Evolutionary conservation across 2,888 invertebrate species (phyloP), one percentile per base, ranked within the genome.

Genomic region (Ctenicera cuprea): DNA sequence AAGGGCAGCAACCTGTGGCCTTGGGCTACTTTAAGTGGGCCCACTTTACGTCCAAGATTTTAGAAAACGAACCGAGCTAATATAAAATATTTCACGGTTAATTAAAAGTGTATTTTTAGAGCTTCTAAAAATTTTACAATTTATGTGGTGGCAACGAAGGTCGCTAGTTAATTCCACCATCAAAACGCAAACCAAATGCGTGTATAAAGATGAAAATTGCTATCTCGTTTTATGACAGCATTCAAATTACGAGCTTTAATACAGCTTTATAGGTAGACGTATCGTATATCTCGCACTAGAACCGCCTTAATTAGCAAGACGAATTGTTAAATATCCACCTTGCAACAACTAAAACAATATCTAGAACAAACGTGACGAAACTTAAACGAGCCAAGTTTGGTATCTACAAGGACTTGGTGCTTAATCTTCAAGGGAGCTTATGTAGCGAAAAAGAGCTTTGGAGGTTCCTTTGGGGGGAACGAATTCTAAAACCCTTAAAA

Each of bases 201-300:
- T 59, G 22, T 38, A 59, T 59, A 38, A 59, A 59, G 38, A 59
- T 59, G 38, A 38, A 18, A 22, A 18, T 41, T 20, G 59, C 38
- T 59, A 59, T 38, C 59, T 59, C 16, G 20, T 37, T 57, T 59
- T 59, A 59, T 38, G 38, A 18, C 20, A 59, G 11, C 41, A 59
- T 59, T 59, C 59, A 59, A 38, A 59, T 59, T 59, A 59, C 59
- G 59, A 59, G 59, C 59, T 12, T 12, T 38, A 57, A 57, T 37
- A 14, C 11, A 37, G 59, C 11, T 59, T 59, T 59, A 59, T 37
- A 12, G 59, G 38, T 22, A n/a, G 59, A 22, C 59, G 33, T 38
- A 38, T 16, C 22, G 41, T 18, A 38, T 59, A 12, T 14, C 59
- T 38, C 38, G 12, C 38, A 59, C 59, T 16, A 20, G 20, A 20